These are phyloP conservation scores for Cryptophagus acutangulus DNA, from an alignment of 2,888 invertebrate genomes.

Conservation along the genomic window DNA sequence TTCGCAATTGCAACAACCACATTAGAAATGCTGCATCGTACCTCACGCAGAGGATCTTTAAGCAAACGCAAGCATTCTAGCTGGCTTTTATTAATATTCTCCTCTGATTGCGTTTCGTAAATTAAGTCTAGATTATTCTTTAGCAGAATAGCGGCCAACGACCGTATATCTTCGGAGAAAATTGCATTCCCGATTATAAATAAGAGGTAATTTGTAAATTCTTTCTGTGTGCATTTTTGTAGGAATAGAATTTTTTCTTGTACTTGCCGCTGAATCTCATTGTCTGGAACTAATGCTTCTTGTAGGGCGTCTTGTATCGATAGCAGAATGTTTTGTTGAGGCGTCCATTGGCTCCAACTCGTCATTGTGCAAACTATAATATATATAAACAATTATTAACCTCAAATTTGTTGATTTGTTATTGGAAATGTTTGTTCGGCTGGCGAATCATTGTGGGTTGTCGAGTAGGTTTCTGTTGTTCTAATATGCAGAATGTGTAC, in stretches of 20 bases:
- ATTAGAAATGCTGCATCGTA: conserved; percentile 94
- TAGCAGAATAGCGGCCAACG: conserved; percentile 91
- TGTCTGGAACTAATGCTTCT: conserved; percentile 97
- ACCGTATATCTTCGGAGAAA: conserved; percentile 95
- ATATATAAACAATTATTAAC: conserved; percentile 1
- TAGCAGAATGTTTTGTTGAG: conserved; percentile 88
- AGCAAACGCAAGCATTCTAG: conserved; percentile 89
- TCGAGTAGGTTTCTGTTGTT: too few relatives aligned
- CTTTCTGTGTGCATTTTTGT: conserved; percentile 93
- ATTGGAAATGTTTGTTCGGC: too few relatives aligned
- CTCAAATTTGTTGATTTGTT: not conserved
- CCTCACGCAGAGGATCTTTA: conserved; percentile 89
- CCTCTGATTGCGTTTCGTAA: conserved; percentile 80
- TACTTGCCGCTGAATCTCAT: conserved; percentile 88
- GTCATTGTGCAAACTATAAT: conserved; percentile 24
- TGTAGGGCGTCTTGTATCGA: conserved; percentile 94
- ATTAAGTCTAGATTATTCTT: conserved; percentile 96
- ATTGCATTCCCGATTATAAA: conserved; percentile 91
- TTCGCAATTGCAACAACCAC: conserved; percentile 95
- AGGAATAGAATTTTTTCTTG: conserved; percentile 98
- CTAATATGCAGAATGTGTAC: too few relatives aligned
- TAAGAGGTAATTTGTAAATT: conserved; percentile 97
- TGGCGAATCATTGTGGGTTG: too few relatives aligned
- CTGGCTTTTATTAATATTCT: conserved; percentile 89
- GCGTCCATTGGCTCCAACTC: conserved; percentile 79